These are phyloP conservation scores for Toxostoma redivivum DNA, from an alignment of 2,113 vertebrate genomes.

Conservation along the genomic window DNA sequence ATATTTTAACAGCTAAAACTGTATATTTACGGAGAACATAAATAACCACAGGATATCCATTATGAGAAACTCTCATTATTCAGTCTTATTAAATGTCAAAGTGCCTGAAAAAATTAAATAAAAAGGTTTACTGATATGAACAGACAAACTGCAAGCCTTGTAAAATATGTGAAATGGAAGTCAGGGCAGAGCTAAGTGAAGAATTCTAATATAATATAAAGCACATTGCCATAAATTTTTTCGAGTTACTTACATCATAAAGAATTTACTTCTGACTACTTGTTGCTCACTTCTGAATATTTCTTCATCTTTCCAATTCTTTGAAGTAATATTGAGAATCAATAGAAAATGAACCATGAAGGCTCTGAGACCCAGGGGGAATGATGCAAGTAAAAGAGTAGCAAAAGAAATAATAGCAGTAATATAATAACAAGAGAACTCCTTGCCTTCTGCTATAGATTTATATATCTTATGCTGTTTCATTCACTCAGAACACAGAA, in stretches of 20 bases:
- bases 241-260: constrained; percentile 9
- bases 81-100: constrained; percentile 10
- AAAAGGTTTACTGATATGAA: not conserved
- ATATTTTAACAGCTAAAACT: not conserved
- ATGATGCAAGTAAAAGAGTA: not conserved
- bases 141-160: not conserved
- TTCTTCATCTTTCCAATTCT: constrained; percentile 5
- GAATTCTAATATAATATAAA: constrained; percentile 21
- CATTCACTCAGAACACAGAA: not conserved
- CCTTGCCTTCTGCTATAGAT: not conserved
- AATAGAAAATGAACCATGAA: constrained; percentile 33
- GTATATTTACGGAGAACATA: not conserved
- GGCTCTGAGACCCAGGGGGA: not conserved
- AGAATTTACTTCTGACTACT: constrained; percentile 35
- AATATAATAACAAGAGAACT: not conserved
- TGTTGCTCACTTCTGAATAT: constrained; percentile 5
- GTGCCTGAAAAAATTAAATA: not conserved
- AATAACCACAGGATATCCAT: not conserved
- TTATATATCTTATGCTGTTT: not conserved
- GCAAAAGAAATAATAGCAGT: not conserved
- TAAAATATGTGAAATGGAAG: constrained; percentile 7
- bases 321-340: not conserved
- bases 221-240: not conserved
- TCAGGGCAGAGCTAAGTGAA: not conserved
- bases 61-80: constrained; percentile 6